phyloP scores from a whole-genome alignment of 2,113 vertebrate genomes.

The Pleuronectes platessa region DNA sequence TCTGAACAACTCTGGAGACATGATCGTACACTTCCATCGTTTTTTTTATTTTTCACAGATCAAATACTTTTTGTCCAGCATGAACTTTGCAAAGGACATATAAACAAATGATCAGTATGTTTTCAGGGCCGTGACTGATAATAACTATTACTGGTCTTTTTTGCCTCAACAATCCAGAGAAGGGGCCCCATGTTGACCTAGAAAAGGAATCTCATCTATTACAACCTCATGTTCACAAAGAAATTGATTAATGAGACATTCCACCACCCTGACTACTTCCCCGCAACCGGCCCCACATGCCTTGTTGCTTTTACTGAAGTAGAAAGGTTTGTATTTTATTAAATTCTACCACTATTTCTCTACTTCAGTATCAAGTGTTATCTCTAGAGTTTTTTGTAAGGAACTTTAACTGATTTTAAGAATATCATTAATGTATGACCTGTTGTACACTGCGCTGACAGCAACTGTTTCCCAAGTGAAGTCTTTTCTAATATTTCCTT shows the following conservation, averaged over 20 bases:
- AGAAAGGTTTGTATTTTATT: neutral
- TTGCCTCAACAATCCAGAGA: neutral
- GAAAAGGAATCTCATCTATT: slow-evolving; percentile 28
- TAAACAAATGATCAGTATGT: neutral
- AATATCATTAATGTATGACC: neutral
- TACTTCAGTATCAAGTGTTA: neutral
- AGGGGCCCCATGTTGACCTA: slow-evolving; percentile 4
- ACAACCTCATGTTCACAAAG: slow-evolving; percentile 47
- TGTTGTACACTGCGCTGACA: neutral
- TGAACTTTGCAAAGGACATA: neutral
- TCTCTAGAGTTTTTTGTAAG: neutral
- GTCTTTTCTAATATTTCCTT: slow-evolving; percentile 9
- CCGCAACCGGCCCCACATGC: slow-evolving; percentile 15
- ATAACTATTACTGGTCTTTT: neutral
- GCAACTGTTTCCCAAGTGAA: slow-evolving; percentile 14
- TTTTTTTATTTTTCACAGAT: neutral
- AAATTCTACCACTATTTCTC: neutral
- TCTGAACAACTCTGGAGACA: neutral
- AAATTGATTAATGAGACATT: slow-evolving; percentile 55
- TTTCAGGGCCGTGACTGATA: neutral
- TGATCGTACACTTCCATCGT: neutral
- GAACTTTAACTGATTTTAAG: neutral
- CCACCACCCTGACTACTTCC: slow-evolving; percentile 8
- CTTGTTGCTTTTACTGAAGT: neutral
- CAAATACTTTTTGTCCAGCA: neutral